Base-by-base conservation (phyloP, 2,888 invertebrate genomes). In the Diachrysia chrysitis region DNA sequence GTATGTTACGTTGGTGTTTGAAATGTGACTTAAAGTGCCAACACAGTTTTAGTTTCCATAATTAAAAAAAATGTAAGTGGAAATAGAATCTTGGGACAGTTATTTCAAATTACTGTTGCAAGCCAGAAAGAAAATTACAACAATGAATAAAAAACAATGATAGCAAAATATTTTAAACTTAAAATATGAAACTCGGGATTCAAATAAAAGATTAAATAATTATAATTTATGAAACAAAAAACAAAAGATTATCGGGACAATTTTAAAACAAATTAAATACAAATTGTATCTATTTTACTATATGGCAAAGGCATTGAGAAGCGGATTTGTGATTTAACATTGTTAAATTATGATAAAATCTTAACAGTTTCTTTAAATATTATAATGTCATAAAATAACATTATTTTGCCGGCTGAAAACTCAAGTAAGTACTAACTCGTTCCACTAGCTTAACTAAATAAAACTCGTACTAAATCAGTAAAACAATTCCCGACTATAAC, bases 371-470 rank as follows among this genome's bases (percentile, higher is more conserved):
- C 32, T 37, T 37, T n/a, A 6, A 3, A 14, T 16, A 16, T 9
- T 2, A 17, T 17, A 48, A 19, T 19, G 4, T 9, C n/a, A 1
- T 17, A 48, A 48, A 48, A 17, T 1, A 19, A n/a, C n/a, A n/a
- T n/a, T 1, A 48, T 2, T 0, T 2, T n/a, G 19, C 14, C 16
- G 7, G 10, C 19, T 16, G 66, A 63, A 64, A 73, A 69, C 42
- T 60, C 57, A 16, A 60, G 29, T 21, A 16, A 60, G 29, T 21
- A 62, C 71, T 56, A 53, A 71, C 68, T n/a, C 25, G 21, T 69
- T 74, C 58, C 60, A 57, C 65, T 67, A 35, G 73, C 42, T 63
- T 69, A 66, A 66, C 62, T 57, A 58, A 71, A 78, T 81, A 72
- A 75, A 67, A 59, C 25, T 25, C 58, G 55, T 37, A 53, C 54